Evolutionary conservation across 2,797 vertebrate genomes (phyloP).

Genomic region (Brachyalestes nurse): DNA sequence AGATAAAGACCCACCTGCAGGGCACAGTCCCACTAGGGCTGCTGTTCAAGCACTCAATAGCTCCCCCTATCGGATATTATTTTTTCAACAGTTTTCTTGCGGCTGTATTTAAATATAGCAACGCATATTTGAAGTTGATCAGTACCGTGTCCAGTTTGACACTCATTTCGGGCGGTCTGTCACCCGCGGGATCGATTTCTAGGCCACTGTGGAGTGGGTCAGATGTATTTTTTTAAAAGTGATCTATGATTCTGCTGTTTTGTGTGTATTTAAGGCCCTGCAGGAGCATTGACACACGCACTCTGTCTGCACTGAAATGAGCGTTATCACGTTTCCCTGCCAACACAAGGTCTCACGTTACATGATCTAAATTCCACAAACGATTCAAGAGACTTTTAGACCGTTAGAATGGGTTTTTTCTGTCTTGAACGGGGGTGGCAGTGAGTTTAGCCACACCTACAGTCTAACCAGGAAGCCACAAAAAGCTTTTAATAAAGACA

Average conservation of each 20-base stretch:
- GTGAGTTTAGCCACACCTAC: constrained; percentile 16
- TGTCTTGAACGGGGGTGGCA: no score
- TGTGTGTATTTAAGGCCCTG: not conserved
- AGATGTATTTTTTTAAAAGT: not conserved
- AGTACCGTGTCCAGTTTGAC: not conserved
- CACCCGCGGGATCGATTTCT: not conserved
- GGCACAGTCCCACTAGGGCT: no score
- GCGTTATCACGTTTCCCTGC: not conserved
- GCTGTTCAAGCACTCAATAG: not conserved
- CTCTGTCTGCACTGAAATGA: not conserved
- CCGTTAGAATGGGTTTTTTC: no score
- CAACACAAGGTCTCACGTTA: not conserved
- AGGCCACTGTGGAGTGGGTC: not conserved
- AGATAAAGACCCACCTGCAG: no score
- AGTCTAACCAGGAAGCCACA: constrained; percentile 45
- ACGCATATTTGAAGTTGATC: not conserved
- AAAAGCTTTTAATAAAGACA: not conserved
- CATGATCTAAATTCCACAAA: not conserved
- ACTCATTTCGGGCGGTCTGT: not conserved
- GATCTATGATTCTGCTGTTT: not conserved
- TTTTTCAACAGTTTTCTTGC: not conserved
- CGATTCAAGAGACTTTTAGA: not conserved
- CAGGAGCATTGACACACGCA: not conserved
- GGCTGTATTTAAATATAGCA: not conserved
- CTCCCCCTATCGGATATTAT: not conserved